Percentiles rank a stretch among this genome's conserved stretches.
These are phyloP conservation scores for Selene dorsalis DNA, from an alignment of 2,797 vertebrate genomes.

Conservation along the genomic window DNA sequence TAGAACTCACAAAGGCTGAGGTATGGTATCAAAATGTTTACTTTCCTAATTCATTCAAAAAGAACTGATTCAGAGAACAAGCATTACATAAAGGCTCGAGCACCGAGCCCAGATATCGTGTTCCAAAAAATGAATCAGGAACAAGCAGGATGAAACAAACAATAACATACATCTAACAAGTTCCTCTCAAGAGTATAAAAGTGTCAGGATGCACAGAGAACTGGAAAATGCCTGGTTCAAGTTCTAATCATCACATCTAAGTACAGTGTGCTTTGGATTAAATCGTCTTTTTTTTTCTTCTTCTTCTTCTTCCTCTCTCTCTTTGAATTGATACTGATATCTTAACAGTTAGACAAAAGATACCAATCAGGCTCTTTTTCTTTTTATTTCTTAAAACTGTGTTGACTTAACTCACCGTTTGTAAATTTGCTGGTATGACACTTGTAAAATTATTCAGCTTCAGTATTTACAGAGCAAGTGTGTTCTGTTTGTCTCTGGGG, in stretches of 20 bases:
- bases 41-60: constrained; percentile 88
- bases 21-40: constrained; percentile 92
- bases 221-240: constrained; percentile 90
- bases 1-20: constrained; percentile 95
- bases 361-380: constrained; percentile 78
- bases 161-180: constrained; percentile 77
- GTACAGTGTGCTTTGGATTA: constrained; percentile 94
- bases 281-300: constrained; percentile 69
- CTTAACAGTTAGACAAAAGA: constrained; percentile 76
- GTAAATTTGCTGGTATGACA: constrained; percentile 91
- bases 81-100: constrained; percentile 75
- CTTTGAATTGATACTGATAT: constrained; percentile 70
- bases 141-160: constrained; percentile 81
- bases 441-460: constrained; percentile 88
- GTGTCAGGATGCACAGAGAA: constrained; percentile 85
- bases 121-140: constrained; percentile 71
- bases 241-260: constrained; percentile 82
- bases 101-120: constrained; percentile 71
- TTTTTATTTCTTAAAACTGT: constrained; percentile 81
- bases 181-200: constrained; percentile 84
- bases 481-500: constrained; percentile 80
- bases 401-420: constrained; percentile 73
- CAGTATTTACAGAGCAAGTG: constrained; percentile 85
- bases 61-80: constrained; percentile 75
- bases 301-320: constrained; percentile 30